Evolutionary conservation across 1,140 invertebrate genomes (phyloP).

Genomic region (Lepidostoma basale): DNA sequence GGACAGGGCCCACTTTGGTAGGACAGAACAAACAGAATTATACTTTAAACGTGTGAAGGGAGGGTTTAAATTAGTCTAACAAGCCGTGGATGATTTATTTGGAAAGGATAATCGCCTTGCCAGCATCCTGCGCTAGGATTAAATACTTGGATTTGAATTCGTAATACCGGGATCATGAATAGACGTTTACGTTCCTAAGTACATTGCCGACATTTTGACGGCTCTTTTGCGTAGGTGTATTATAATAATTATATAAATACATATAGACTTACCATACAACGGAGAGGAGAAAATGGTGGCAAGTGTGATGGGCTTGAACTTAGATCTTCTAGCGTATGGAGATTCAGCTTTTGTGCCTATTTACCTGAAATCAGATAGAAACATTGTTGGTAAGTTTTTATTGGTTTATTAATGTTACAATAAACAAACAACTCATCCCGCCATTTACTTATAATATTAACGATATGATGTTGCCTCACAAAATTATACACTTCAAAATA

Average conservation of each 20-base stretch:
- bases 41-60: conserved; percentile 2
- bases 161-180: conserved; percentile 5
- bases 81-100: conserved; percentile 46
- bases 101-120: conserved; percentile 44
- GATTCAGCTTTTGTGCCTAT: no score
- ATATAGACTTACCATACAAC: no score
- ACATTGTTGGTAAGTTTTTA: no score
- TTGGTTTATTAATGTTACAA: no score
- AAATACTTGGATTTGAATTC: conserved; percentile 25
- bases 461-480: no score
- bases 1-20: conserved; percentile 4
- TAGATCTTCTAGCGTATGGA: no score
- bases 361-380: no score
- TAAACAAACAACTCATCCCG: no score
- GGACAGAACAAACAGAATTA: conserved; percentile 1
- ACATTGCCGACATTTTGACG: background rate
- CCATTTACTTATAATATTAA: no score
- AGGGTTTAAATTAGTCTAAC: conserved; percentile 39
- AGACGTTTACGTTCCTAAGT: background rate
- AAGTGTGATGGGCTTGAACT: no score
- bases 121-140: conserved; percentile 13
- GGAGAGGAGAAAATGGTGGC: no score
- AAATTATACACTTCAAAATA: no score
- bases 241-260: background rate
- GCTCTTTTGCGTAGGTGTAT: background rate